Percentiles rank a stretch among this genome's conserved stretches.
These are phyloP conservation scores for Colletes gigas DNA, from an alignment of 1,140 invertebrate genomes.

Conservation along the genomic window DNA sequence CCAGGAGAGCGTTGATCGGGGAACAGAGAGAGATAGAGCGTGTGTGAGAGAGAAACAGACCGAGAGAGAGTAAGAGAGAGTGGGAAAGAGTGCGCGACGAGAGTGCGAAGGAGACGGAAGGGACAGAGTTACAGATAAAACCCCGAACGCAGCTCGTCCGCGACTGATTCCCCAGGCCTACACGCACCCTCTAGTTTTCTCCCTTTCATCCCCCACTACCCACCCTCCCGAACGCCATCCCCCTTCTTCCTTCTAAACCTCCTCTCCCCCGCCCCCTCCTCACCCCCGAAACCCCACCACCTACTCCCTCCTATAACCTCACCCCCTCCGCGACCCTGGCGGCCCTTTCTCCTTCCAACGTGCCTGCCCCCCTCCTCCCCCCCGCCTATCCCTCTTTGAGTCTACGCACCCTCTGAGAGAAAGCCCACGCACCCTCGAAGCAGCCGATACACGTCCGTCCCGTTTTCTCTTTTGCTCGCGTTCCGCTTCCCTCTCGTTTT, in stretches of 20 bases:
- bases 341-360: constrained; percentile 52
- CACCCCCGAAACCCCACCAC: constrained; percentile 28
- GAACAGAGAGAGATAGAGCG: background rate
- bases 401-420: constrained; percentile 70
- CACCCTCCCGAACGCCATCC: constrained; percentile 69
- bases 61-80: background rate
- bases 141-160: constrained; percentile 80
- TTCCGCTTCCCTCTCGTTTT: background rate
- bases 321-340: constrained; percentile 47
- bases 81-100: constrained; percentile 44
- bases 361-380: constrained; percentile 18
- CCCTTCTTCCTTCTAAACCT: constrained; percentile 63
- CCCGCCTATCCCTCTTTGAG: constrained; percentile 44
- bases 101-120: constrained; percentile 56
- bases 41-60: constrained; percentile 19
- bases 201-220: constrained; percentile 74
- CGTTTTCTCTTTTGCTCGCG: constrained; percentile 6
- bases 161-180: constrained; percentile 81
- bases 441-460: constrained; percentile 42
- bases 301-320: constrained; percentile 43
- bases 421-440: constrained; percentile 67
- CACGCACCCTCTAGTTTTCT: constrained; percentile 80
- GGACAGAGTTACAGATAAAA: constrained; percentile 77
- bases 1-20: constrained; percentile 5
- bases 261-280: too few species aligned